Conservation (phyloP, 2,888 invertebrate species). For the Crossocerus cetratus region DNA sequence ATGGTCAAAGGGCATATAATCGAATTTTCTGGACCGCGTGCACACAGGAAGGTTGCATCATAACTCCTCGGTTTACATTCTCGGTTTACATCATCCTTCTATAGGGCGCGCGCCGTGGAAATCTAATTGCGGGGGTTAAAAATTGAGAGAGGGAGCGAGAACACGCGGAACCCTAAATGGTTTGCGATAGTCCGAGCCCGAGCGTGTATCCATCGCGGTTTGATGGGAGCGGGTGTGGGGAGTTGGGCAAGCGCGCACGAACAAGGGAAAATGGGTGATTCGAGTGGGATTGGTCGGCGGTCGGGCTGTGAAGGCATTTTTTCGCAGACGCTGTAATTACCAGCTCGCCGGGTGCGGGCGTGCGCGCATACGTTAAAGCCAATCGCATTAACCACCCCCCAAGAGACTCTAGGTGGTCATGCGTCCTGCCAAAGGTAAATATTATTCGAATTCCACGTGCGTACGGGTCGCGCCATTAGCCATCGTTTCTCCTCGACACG, state of each 20-base stretch:
- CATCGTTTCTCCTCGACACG: slow-evolving; percentile 41
- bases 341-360: neutral
- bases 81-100: neutral
- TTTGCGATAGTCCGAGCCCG: neutral
- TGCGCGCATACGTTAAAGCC: slow-evolving; percentile 40
- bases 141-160: neutral
- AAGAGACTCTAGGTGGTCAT: slow-evolving; percentile 51
- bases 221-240: neutral
- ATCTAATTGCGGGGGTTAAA: neutral
- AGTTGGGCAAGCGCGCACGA: neutral
- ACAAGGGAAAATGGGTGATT: neutral
- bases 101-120: neutral
- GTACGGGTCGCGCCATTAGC: slow-evolving; percentile 44
- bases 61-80: neutral
- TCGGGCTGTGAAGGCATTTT: neutral
- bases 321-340: slow-evolving; percentile 6
- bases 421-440: slow-evolving; percentile 62
- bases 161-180: neutral
- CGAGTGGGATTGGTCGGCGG: neutral
- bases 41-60: neutral
- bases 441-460: slow-evolving; percentile 61
- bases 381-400: slow-evolving; percentile 59
- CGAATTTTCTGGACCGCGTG: neutral
- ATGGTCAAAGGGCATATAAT: neutral
- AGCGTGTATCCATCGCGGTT: neutral